Conservation (phyloP, 2,113 vertebrate genomes). For the Mola mola region DNA sequence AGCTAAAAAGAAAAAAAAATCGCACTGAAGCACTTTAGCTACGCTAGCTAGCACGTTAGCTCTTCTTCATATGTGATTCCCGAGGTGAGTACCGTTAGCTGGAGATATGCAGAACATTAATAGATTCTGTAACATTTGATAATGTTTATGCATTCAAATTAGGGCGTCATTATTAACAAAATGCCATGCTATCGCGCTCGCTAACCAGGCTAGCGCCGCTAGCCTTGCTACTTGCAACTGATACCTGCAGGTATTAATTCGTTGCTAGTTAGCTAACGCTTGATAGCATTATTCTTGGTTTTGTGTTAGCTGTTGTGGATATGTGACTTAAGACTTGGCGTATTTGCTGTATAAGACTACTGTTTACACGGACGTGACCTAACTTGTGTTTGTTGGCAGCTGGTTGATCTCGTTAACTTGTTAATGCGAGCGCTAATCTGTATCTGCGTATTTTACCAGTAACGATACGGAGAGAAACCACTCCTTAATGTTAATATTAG, state of each 20-base stretch:
- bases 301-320: constrained; percentile 17
- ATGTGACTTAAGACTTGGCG: constrained; percentile 5
- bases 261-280: constrained; percentile 40
- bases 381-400: background rate
- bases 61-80: constrained; percentile 87
- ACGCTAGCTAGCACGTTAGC: constrained; percentile 77
- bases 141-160: background rate
- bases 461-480: constrained; percentile 31
- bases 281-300: constrained; percentile 20
- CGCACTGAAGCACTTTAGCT: constrained; percentile 99
- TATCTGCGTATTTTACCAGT: constrained; percentile 20
- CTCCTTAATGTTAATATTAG: constrained; percentile 45
- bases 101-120: rapidly evolving
- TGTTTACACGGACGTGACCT: background rate
- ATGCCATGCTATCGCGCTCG: background rate
- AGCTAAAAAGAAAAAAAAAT: constrained; percentile 82
- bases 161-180: background rate
- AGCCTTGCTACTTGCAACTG: constrained; percentile 49
- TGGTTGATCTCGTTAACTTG: background rate
- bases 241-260: constrained; percentile 48
- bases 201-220: constrained; percentile 14
- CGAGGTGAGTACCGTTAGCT: constrained; percentile 86
- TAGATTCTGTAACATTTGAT: rapidly evolving
- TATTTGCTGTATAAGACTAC: constrained; percentile 6
- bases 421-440: background rate